Base-by-base conservation (phyloP, 1,140 invertebrate genomes). In the Zeugodacus cucurbitae region DNA sequence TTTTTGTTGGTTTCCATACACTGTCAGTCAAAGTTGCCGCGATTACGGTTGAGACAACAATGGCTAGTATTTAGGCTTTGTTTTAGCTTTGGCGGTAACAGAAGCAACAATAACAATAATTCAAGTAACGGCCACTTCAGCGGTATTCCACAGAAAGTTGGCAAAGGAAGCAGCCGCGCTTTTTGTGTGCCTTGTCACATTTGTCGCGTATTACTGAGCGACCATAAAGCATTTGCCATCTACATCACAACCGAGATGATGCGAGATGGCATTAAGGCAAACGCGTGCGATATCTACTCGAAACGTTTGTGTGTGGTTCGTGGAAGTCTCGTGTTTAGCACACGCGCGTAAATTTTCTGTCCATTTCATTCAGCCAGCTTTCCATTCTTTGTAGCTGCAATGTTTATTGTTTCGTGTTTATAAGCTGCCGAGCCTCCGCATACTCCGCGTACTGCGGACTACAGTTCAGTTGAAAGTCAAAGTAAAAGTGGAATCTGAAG, bases 261-360 rank as follows among this genome's bases (percentile, higher is more conserved):
- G 14, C n/a, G 59, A 29, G 86, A 87, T 67, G 86, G 59, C 34
- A 67, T 67, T 87, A 67, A 44, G 41, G 34, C 11, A n/a, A 14
- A 64, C 82, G 85, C 57, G 82, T 44, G 54, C 26, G 32, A 74
- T 48, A 54, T 74, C 26, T 37, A 20, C 64, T 11, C 37, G 10
- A 67, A 48, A 58, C 37, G 41, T 82, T 82, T 82, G 74, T 48
- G 74, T 82, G 74, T 82, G 74, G 74, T 92, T 92, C 92, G 91
- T 92, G 92, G 92, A 92, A 92, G 92, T 92, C 92, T 92, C 92
- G 92, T 92, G 92, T 92, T 92, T 91, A 92, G 92, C 92, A 92
- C 92, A 92, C 92, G 92, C 59, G 88, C 91, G 91, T 92, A 92
- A 92, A 92, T 92, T 92, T 92, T 90, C 90, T 92, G 91, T 22